phyloP scores from a whole-genome alignment of 2,797 vertebrate species.

The Urosaurus nigricauda region DNA sequence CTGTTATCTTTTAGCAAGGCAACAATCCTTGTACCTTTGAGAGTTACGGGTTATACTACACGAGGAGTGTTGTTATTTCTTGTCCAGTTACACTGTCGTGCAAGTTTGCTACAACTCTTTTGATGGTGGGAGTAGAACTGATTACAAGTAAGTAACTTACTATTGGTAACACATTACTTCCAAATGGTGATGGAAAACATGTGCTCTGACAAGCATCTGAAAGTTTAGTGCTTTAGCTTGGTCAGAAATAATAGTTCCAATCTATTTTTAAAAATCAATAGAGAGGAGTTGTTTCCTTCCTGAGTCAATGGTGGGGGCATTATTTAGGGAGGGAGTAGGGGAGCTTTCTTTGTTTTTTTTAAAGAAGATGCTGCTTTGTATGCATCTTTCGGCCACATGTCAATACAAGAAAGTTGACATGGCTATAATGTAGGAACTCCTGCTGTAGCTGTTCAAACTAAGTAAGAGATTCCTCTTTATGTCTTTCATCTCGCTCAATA shows the following conservation, averaged over 20 bases:
- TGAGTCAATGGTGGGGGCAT: neutral
- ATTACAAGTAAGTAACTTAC: neutral
- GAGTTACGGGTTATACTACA: neutral
- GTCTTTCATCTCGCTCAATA: conserved; percentile 34
- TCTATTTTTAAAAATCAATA: neutral
- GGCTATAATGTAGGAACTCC: neutral
- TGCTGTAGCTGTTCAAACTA: conserved; percentile 47
- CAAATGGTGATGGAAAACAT: neutral
- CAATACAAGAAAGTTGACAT: conserved; percentile 40
- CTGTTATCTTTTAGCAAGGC: neutral
- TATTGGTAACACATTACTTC: neutral
- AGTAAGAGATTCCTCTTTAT: conserved; percentile 25
- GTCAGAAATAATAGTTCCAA: neutral
- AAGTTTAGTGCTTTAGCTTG: neutral
- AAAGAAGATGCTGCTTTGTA: conserved; percentile 6
- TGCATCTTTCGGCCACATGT: conserved; percentile 47
- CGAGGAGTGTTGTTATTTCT: neutral
- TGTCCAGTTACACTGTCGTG: neutral
- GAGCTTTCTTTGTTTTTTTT: neutral
- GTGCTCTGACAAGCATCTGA: neutral
- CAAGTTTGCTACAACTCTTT: neutral
- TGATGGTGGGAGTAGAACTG: neutral
- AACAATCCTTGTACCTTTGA: neutral
- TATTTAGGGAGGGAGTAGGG: neutral
- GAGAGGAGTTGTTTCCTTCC: neutral